These are phyloP conservation scores for Meloidogyne exigua DNA, from an alignment of 1,140 invertebrate species.

Conservation along the genomic window DNA sequence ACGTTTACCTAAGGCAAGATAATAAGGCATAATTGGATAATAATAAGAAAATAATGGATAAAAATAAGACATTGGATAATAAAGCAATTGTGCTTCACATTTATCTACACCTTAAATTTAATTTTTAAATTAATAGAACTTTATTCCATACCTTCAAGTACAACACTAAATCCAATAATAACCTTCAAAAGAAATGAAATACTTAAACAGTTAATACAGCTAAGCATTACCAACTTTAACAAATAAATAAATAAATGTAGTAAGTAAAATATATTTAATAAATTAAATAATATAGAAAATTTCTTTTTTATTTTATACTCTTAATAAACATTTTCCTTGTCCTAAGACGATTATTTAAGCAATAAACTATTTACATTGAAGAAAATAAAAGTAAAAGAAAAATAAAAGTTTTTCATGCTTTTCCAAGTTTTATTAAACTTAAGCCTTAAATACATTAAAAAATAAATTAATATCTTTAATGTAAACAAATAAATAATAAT, in stretches of 20 bases:
- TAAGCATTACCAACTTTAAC: too few species aligned
- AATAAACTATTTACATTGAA: too few species aligned
- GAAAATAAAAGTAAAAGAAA: neutral
- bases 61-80: constrained; percentile 1
- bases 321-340: neutral
- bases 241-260: too few species aligned
- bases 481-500: neutral
- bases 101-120: neutral
- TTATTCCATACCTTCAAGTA: too few species aligned
- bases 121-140: neutral
- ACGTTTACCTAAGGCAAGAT: neutral
- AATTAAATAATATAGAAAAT: too few species aligned
- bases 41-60: neutral
- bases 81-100: neutral
- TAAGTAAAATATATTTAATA: too few species aligned
- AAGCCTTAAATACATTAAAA: neutral
- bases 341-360: neutral
- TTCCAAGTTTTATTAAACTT: neutral
- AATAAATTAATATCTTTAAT: neutral
- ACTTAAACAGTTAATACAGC: too few species aligned
- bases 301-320: neutral
- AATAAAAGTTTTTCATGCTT: neutral
- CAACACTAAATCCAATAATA: neutral
- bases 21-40: constrained; percentile 1
- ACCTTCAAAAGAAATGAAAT: neutral